Percentiles rank a stretch among this genome's conserved stretches.
Evolutionary conservation across 2,113 vertebrate genomes (phyloP).

Genomic region (Furnarius figulus): DNA sequence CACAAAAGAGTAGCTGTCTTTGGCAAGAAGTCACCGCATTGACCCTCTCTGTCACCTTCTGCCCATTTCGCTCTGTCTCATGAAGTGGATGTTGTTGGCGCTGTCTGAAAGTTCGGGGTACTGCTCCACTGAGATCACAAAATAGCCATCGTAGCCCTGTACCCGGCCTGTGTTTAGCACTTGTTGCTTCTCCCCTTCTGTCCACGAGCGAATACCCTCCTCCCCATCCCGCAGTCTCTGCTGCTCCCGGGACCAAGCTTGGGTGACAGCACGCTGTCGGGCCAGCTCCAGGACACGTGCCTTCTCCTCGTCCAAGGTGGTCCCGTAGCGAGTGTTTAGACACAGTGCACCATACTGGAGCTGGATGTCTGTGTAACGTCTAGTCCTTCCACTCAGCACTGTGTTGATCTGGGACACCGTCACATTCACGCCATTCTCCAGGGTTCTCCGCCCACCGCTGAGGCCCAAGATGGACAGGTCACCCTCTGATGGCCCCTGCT

Average conservation of each 20-base stretch:
- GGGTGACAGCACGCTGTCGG: conserved; percentile 85
- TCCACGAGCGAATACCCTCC: conserved; percentile 93
- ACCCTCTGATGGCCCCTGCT: conserved; percentile 85
- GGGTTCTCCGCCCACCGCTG: conserved; percentile 88
- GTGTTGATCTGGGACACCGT: conserved; percentile 96
- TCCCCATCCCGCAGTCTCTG: conserved; percentile 94
- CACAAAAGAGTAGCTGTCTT: conserved; percentile 96
- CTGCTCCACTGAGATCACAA: conserved; percentile 93
- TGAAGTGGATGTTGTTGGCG: conserved; percentile 96
- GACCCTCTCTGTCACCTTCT: conserved; percentile 95
- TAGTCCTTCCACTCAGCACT: conserved; percentile 89
- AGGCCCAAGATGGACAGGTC: conserved; percentile 93
- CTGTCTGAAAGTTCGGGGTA: conserved; percentile 98
- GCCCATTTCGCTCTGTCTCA: conserved; percentile 99
- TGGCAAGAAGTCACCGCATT: conserved; percentile 90
- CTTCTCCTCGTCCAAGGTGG: conserved; percentile 91
- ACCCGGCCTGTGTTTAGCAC: conserved; percentile 88
- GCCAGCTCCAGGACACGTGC: conserved; percentile 89
- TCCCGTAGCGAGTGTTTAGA: conserved; percentile 93
- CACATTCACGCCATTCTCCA: conserved; percentile 95
- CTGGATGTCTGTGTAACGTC: conserved; percentile 95
- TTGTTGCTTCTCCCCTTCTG: conserved; percentile 94
- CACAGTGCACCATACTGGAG: conserved; percentile 85
- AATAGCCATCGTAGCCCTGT: conserved; percentile 95
- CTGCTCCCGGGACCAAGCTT: conserved; percentile 90